Conservation (phyloP, 2,113 vertebrate genomes). For the Thalassarche chlororhynchos region DNA sequence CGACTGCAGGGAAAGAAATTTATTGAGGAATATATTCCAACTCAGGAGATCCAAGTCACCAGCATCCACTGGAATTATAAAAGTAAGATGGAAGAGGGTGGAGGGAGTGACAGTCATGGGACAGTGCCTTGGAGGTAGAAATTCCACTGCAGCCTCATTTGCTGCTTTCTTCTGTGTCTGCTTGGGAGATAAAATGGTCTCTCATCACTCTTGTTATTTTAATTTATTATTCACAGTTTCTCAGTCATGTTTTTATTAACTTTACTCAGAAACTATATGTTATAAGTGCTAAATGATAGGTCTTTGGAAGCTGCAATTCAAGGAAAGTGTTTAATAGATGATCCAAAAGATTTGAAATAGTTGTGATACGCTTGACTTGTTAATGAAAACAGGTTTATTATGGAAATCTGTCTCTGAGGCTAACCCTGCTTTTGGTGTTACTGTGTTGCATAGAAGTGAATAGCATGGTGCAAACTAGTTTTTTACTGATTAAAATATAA, state of each 20-base stretch:
- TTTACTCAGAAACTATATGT: background rate
- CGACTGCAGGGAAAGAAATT: slow-evolving; percentile 95
- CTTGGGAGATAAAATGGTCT: background rate
- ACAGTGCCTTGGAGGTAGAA: background rate
- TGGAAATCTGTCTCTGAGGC: background rate
- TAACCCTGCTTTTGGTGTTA: background rate
- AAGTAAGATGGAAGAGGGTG: slow-evolving; percentile 80
- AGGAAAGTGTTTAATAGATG: background rate
- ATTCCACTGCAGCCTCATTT: background rate
- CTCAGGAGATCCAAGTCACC: slow-evolving; percentile 98
- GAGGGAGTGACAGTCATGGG: background rate
- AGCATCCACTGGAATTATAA: slow-evolving; percentile 99
- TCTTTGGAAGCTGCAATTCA: background rate
- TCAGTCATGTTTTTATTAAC: background rate
- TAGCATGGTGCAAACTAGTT: background rate
- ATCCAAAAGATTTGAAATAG: background rate
- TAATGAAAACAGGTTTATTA: background rate
- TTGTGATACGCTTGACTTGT: background rate
- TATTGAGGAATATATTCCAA: slow-evolving; percentile 97
- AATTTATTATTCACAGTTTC: background rate
- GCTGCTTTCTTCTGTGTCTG: background rate
- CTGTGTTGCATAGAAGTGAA: background rate
- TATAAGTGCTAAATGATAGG: background rate
- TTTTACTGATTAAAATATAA: background rate
- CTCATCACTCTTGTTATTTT: background rate